These are phyloP conservation scores for Hylomyscus alleni DNA, from an alignment of 2,797 vertebrate species.

Conservation along the genomic window DNA sequence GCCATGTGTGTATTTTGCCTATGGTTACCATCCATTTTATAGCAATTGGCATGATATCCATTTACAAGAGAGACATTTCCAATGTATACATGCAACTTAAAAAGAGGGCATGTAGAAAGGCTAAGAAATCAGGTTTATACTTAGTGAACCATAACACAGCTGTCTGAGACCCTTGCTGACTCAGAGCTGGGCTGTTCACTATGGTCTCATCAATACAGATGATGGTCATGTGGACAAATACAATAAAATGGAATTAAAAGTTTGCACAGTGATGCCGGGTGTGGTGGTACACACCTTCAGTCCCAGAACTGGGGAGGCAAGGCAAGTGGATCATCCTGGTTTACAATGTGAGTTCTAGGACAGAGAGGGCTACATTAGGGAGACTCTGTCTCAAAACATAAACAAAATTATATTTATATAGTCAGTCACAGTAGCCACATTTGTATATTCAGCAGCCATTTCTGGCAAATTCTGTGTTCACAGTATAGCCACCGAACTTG, in stretches of 20 bases:
- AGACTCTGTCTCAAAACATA: background rate
- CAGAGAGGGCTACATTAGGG: background rate
- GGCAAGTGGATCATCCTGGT: background rate
- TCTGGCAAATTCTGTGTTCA: background rate
- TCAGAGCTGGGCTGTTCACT: background rate
- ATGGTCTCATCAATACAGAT: too few species aligned
- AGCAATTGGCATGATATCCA: too few species aligned
- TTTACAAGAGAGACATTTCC: background rate
- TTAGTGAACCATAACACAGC: background rate
- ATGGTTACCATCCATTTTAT: too few species aligned
- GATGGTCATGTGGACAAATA: background rate
- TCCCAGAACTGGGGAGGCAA: background rate
- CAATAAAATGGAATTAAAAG: background rate
- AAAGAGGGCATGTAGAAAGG: background rate
- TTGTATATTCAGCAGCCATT: background rate
- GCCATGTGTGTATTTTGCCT: background rate
- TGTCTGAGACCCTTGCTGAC: background rate
- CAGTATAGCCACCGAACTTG: too few species aligned
- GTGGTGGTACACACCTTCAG: background rate
- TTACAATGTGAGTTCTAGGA: background rate
- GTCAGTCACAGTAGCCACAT: background rate
- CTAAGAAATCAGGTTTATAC: background rate
- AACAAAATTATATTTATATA: too few species aligned
- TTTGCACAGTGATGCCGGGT: background rate
- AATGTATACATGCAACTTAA: background rate